A percentile compares a stretch with the other conserved stretches of the same genome.
Conservation (phyloP, 2,113 vertebrate genomes). For the Zosterops pallidus region DNA sequence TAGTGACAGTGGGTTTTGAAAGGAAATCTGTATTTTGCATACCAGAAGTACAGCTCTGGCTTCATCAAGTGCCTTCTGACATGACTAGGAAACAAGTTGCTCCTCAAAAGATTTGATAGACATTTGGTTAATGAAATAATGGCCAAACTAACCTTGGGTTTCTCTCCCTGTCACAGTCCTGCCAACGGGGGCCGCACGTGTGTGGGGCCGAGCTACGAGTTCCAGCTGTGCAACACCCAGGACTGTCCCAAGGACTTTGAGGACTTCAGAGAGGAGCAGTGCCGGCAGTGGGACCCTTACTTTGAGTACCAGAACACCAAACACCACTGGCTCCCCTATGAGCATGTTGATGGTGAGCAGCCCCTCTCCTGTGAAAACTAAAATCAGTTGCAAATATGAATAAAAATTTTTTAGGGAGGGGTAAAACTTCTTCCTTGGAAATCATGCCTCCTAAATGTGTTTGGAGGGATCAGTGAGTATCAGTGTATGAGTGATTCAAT, state of each 20-base stretch:
- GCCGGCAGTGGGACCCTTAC: constrained; percentile 84
- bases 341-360: constrained; percentile 87
- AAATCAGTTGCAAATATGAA: neutral
- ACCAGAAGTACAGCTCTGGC: neutral
- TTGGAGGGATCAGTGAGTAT: neutral
- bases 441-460: neutral
- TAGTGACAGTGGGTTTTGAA: accelerated
- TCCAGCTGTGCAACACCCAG: constrained; percentile 90
- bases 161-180: constrained; percentile 75
- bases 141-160: neutral
- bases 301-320: constrained; percentile 86
- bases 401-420: neutral
- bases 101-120: neutral
- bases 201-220: constrained; percentile 84
- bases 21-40: accelerated
- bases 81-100: neutral
- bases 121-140: neutral
- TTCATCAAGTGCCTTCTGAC: neutral
- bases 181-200: constrained; percentile 91
- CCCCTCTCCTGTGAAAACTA: neutral
- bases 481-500: neutral
- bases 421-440: neutral
- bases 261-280: constrained; percentile 92
- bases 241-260: constrained; percentile 86
- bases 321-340: constrained; percentile 95